Conservation (phyloP, 2,113 vertebrate genomes). For the Lepus americanus region DNA sequence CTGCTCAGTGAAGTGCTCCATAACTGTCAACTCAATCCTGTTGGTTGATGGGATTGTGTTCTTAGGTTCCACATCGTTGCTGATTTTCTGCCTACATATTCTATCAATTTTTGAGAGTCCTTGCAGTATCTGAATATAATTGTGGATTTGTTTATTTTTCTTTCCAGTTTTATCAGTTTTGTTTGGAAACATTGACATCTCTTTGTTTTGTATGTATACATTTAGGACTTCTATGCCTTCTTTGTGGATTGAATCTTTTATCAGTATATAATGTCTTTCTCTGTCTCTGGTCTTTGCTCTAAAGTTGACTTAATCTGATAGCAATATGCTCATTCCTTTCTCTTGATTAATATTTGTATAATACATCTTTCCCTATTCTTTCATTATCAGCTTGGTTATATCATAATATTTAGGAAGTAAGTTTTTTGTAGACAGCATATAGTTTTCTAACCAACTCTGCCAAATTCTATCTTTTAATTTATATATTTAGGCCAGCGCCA, state of each 20-base stretch:
- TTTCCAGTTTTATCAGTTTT: not conserved
- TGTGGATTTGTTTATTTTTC: not conserved
- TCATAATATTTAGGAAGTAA: not conserved
- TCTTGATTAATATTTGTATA: not conserved
- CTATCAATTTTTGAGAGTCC: not conserved
- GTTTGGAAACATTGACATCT: not conserved
- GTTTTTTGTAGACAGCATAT: not conserved
- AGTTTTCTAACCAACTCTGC: not conserved
- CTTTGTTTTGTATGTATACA: too few relatives aligned
- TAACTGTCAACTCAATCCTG: not conserved
- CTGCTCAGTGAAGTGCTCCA: not conserved
- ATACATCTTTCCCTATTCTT: not conserved
- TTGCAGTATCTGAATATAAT: not conserved
- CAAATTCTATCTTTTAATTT: not conserved
- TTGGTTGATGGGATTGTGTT: too few relatives aligned
- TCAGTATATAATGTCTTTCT: not conserved
- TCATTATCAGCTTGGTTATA: not conserved
- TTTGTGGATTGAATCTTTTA: too few relatives aligned
- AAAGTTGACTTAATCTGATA: not conserved
- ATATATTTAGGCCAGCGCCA: too few relatives aligned
- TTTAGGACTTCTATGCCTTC: too few relatives aligned
- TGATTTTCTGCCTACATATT: not conserved
- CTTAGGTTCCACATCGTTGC: not conserved
- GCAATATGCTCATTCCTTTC: not conserved
- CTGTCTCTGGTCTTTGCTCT: not conserved